Base-by-base conservation (phyloP, 2,888 invertebrate genomes). In the Pantelozetes paolii region DNA sequence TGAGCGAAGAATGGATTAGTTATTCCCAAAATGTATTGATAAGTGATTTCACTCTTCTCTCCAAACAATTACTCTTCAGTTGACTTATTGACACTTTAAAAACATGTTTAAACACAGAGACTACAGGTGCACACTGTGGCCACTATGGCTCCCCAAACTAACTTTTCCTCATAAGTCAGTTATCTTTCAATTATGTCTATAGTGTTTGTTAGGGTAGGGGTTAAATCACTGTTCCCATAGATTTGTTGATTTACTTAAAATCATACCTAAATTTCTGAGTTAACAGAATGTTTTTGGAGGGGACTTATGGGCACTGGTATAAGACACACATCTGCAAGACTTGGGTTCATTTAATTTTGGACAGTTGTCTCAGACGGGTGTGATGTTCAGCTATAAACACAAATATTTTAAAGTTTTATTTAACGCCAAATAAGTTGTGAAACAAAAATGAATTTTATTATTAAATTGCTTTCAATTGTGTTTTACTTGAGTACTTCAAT, bases 81-180 rank as follows among this genome's bases (percentile, higher is more conserved):
- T 54, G 45, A 45, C 54, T 54, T 54, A 54, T 54, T 54, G 54
- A 54, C 54, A 54, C 26, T 54, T 54, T 54, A 54, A 54, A 54
- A 54, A 54, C 26, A 54, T 11, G 28, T 54, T 20, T 54, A 18
- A n/a, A n/a, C n/a, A n/a, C 45, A 2, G 11, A 2, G 15, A 45
- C 36, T 8, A 18, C 45, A 45, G 11, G 15, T 45, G 45, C 45
- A 2, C 15, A 18, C 8, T 45, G 11, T 6, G 15, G 2, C 6
- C 2, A 15, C 45, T 18, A 15, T 18, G 15, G 45, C 9, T 36
- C 9, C 45, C 45, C 45, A 45, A 15, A 13, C 20, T 11, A n/a
- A 62, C 11, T 32, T 23, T 36, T 36, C 18, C 15, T 13, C 32
- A 30, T 23, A 45, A 45, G 23, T 62, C 62, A 62, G 23, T 62